Percentiles rank a stretch among this genome's conserved stretches.
phyloP scores from a whole-genome alignment of 2,888 invertebrate genomes.

The Lochmaea crataegi region DNA sequence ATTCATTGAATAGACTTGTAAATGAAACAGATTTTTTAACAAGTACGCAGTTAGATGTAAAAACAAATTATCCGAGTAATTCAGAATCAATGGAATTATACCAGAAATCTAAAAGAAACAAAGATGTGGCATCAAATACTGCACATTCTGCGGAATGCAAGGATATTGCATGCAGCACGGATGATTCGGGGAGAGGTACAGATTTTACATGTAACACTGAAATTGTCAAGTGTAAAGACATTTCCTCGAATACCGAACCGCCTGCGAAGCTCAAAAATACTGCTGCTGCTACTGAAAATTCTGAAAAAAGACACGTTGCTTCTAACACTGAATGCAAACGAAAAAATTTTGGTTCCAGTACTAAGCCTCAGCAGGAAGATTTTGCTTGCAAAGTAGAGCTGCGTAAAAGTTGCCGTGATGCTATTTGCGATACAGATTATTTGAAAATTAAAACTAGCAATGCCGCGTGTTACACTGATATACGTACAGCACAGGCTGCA shows the following conservation, averaged over 20 bases:
- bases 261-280: not conserved
- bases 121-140: slow-evolving; percentile 3
- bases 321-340: not conserved
- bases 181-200: not conserved
- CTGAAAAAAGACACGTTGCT: not conserved
- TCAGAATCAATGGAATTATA: not conserved
- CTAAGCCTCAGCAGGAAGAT: not conserved
- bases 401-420: not conserved
- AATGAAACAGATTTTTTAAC: not conserved
- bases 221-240: not conserved
- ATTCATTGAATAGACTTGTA: not conserved
- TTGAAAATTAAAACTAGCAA: not conserved
- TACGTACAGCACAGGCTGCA: not conserved
- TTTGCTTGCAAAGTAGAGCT: not conserved
- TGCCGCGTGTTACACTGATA: not conserved
- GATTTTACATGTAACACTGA: slow-evolving; percentile 5
- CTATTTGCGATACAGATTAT: not conserved
- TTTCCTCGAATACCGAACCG: not conserved
- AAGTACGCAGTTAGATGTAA: not conserved
- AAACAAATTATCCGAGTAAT: not conserved
- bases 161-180: not conserved
- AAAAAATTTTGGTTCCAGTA: not conserved
- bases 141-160: not conserved
- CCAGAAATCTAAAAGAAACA: not conserved
- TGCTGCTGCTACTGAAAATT: not conserved